These are phyloP conservation scores for Eupithecia pulchellata DNA, from an alignment of 2,888 invertebrate genomes.

Conservation along the genomic window DNA sequence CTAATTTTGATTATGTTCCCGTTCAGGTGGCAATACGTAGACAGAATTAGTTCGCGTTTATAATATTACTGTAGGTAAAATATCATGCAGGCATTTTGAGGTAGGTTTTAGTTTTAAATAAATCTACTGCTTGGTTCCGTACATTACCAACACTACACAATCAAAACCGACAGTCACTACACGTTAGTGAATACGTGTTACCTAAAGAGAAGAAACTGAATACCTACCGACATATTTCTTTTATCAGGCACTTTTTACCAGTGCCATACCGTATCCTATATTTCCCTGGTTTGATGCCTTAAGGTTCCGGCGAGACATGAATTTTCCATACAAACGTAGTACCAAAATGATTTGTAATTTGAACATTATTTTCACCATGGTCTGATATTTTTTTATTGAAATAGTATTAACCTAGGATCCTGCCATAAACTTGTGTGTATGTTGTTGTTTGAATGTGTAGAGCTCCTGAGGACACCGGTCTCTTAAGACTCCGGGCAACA, in stretches of 20 bases:
- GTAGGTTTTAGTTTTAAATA: neutral
- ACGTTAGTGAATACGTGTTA: neutral
- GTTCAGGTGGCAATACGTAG: neutral
- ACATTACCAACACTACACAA: too few relatives aligned
- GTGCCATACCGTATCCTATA: neutral
- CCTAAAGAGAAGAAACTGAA: neutral
- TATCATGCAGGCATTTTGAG: neutral
- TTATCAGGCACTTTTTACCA: neutral
- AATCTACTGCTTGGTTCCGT: neutral
- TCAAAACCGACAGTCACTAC: too few relatives aligned
- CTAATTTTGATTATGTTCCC: neutral
- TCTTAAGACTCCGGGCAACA: too few relatives aligned
- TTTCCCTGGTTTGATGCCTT: neutral
- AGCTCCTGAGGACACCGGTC: too few relatives aligned
- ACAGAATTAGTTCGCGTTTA: neutral
- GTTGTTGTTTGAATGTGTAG: too few relatives aligned
- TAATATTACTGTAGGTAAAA: neutral
- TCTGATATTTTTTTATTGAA: too few relatives aligned
- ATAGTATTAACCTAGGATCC: too few relatives aligned
- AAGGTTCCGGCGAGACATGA: too few relatives aligned
- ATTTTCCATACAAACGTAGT: too few relatives aligned
- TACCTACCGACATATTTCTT: neutral
- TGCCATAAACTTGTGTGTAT: too few relatives aligned
- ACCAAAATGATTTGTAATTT: too few relatives aligned
- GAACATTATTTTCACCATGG: too few relatives aligned